phyloP scores from a whole-genome alignment of 1,140 invertebrate genomes.

The Ruditapes philippinarum region DNA sequence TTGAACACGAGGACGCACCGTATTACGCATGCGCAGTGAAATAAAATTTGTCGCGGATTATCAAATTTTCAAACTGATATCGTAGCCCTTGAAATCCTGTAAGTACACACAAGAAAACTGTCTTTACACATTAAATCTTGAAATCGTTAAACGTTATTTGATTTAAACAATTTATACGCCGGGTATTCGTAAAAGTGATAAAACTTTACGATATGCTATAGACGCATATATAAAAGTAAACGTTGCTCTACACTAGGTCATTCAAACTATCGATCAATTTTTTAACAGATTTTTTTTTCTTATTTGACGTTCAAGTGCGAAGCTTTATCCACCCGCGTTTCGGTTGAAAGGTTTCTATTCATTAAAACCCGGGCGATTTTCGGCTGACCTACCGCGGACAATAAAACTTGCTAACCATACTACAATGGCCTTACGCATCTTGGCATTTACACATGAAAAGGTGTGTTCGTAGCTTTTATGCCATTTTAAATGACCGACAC shows the following conservation, averaged over 20 bases:
- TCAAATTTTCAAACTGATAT: conserved; percentile 47
- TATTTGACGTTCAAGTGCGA: neutral
- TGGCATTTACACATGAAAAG: neutral
- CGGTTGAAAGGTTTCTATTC: conserved; percentile 6
- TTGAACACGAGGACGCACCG: conserved; percentile 38
- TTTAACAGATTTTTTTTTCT: too few species aligned
- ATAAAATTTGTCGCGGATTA: conserved; percentile 41
- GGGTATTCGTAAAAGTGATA: conserved; percentile 1
- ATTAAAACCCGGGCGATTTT: neutral
- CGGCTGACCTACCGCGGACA: conserved; percentile 36
- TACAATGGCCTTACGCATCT: neutral
- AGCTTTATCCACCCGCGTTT: neutral
- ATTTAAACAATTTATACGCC: conserved; percentile 18
- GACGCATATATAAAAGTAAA: neutral
- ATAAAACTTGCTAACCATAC: neutral
- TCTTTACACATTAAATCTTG: neutral
- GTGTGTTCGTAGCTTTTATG: neutral
- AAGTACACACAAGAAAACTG: neutral
- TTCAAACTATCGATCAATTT: neutral
- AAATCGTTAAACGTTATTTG: conserved; percentile 23
- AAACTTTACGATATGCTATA: neutral
- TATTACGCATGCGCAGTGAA: conserved; percentile 46
- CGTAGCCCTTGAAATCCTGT: conserved; percentile 14
- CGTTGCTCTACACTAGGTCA: neutral
- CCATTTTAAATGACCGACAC: neutral